phyloP scores from a whole-genome alignment of 1,140 invertebrate genomes.

The Lineus longissimus region DNA sequence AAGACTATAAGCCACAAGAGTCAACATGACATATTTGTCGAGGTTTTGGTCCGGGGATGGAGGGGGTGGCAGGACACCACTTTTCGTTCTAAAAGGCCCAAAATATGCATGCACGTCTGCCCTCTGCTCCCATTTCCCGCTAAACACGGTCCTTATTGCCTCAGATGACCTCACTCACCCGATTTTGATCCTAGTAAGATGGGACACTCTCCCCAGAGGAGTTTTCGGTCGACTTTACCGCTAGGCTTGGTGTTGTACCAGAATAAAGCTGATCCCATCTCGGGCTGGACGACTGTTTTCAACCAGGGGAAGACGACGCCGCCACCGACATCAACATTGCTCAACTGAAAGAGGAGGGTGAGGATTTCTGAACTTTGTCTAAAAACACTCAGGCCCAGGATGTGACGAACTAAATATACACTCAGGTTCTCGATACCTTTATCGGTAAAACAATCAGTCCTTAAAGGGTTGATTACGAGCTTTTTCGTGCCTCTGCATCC shows the following conservation, averaged over 20 bases:
- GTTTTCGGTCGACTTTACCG: background rate
- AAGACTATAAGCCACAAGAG: too few relatives aligned
- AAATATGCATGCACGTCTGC: too few relatives aligned
- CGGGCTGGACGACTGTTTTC: background rate
- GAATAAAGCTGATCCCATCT: background rate
- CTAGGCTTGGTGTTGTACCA: background rate
- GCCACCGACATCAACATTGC: background rate
- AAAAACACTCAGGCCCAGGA: too few relatives aligned
- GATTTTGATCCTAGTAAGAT: background rate
- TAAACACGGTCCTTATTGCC: too few relatives aligned
- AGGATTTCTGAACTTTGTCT: too few relatives aligned
- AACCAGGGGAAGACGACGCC: slow-evolving; percentile 1
- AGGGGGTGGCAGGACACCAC: too few relatives aligned
- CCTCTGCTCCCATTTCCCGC: too few relatives aligned
- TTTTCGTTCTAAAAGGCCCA: background rate
- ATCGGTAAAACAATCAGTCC: background rate
- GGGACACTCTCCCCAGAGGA: background rate
- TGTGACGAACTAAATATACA: too few relatives aligned
- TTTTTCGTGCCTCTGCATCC: too few relatives aligned
- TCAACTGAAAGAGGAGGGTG: background rate
- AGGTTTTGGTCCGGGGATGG: background rate
- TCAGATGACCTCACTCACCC: background rate
- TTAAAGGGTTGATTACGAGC: too few relatives aligned
- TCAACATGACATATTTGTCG: background rate
- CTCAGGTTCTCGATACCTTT: background rate